These are phyloP conservation scores for Cotesia vestalis DNA, from an alignment of 1,140 invertebrate genomes.

Conservation along the genomic window DNA sequence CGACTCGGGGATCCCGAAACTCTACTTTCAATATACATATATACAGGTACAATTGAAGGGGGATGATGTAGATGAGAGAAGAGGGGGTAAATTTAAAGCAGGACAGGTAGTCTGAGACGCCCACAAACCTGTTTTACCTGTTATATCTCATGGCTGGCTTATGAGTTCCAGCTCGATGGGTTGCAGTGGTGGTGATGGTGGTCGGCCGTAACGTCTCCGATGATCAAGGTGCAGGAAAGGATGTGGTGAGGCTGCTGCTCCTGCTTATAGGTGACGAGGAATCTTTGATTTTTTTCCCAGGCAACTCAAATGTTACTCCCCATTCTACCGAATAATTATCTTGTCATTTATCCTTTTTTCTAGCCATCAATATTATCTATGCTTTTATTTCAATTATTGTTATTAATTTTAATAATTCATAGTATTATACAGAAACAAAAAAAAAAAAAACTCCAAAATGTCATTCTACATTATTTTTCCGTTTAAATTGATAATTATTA, in stretches of 20 bases:
- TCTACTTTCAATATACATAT: not conserved
- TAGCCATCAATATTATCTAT: not conserved
- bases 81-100: slow-evolving; percentile 44
- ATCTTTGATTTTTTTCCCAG: slow-evolving; percentile 25
- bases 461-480: too few relatives aligned
- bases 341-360: not conserved
- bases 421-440: too few relatives aligned
- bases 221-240: slow-evolving; percentile 31
- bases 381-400: not conserved
- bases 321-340: not conserved
- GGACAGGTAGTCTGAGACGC: slow-evolving; percentile 62
- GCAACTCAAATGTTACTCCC: slow-evolving; percentile 6
- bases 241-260: slow-evolving; percentile 35
- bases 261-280: slow-evolving; percentile 28
- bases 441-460: too few relatives aligned
- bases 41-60: not conserved
- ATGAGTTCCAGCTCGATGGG: slow-evolving; percentile 32
- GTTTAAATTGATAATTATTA: too few relatives aligned
- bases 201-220: slow-evolving; percentile 38
- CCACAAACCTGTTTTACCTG: slow-evolving; percentile 65
- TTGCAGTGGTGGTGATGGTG: slow-evolving; percentile 36
- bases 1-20: too few relatives aligned
- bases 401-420: not conserved
- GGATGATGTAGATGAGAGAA: slow-evolving; percentile 33
- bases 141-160: slow-evolving; percentile 52